Percentiles rank a stretch among this genome's conserved stretches.
phyloP scores from a whole-genome alignment of 2,113 vertebrate species.

The Clarias batrachus region DNA sequence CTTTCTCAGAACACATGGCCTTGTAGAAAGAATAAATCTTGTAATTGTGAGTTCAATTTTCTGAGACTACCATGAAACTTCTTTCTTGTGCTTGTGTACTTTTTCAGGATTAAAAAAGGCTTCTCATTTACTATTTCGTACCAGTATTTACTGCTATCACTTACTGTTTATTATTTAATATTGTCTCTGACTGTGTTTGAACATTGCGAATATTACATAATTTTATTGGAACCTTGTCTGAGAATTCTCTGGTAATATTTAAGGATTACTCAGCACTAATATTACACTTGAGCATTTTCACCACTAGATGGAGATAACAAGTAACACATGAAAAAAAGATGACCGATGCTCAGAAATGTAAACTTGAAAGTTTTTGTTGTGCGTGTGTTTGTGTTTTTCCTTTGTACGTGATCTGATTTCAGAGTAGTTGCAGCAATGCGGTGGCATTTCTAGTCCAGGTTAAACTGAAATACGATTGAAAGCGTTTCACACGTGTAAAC shows the following conservation, averaged over 20 bases:
- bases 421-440: not conserved
- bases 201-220: not conserved
- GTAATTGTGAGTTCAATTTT: not conserved
- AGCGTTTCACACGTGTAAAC: not conserved
- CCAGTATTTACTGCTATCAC: too few species aligned
- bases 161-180: not conserved
- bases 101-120: constrained; percentile 25
- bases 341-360: not conserved
- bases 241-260: not conserved
- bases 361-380: not conserved
- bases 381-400: too few species aligned
- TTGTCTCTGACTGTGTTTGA: not conserved
- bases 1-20: not conserved
- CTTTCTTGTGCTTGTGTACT: not conserved
- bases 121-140: not conserved
- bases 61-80: not conserved
- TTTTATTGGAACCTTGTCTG: not conserved
- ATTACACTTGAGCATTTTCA: not conserved
- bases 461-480: not conserved
- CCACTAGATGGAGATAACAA: constrained; percentile 33
- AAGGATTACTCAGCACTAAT: not conserved
- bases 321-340: not conserved
- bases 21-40: not conserved
- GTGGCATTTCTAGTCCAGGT: not conserved
- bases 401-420: not conserved